Base-by-base conservation (phyloP, 2,888 invertebrate genomes). In the Drosophila infuscata region DNA sequence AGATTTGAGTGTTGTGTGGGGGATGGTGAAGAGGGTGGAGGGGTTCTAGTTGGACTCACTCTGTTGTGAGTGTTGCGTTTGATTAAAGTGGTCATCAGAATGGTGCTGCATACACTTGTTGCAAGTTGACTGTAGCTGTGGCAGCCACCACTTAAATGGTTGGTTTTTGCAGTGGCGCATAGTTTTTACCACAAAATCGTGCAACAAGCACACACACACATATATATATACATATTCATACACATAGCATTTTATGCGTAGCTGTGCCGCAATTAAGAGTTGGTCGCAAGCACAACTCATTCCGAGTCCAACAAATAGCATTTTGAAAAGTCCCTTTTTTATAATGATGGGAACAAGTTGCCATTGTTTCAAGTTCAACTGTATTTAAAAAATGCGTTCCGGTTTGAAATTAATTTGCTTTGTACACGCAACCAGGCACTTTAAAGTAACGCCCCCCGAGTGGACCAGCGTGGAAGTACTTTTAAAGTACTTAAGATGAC, bases 281-380 rank as follows among this genome's bases (percentile, higher is more conserved):
- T 49, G 20, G 30, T 38, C 41, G 53, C 35, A 12, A 38, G 25
- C 25, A 33, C 25, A 48, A 41, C 46, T 35, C 54, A 30, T 54
- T 41, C 53, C 11, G n/a, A 35, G 38, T 33, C n/a, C 20, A 36
- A 25, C 43, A 36, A 54, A 32, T 61, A 48, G 41, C 52, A 25
- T 36, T 49, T 41, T 33, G 7, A 17, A 4, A 43, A 51, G 30
- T 36, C 15, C 33, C 36, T 33, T 7, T 7, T 57, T 46, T 29
- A 74, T 59, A 76, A 80, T 67, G 80, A 76, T 79, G 82, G 65
- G 79, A 79, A 82, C n/a, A 17, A 36, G 53, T 17, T 52, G 35
- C 20, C 65, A 82, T 79, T 79, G 82, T 79, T 68, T 69, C 32
- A 35, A 6, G 32, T 17, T 8, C 12, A 51, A 61, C 46, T 46